Base-by-base conservation (phyloP, 2,113 vertebrate species). In the Trichechus manatus region DNA sequence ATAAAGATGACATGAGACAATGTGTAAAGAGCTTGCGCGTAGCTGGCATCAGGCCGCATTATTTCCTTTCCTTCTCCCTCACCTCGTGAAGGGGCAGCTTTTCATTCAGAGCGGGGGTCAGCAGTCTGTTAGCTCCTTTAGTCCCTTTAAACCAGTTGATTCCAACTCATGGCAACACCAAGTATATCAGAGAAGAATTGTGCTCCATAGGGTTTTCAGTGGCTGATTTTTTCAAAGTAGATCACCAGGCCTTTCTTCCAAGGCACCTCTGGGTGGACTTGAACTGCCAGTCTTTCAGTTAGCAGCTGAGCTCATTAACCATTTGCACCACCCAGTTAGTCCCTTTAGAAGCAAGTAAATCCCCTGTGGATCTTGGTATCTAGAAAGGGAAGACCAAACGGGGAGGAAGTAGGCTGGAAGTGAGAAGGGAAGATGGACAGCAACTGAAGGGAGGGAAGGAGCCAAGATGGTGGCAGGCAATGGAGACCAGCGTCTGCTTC, bases 401-500 rank as follows among this genome's bases (percentile, higher is more conserved):
- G 27, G 10, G 19, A 47, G 14, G 27, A 15, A 50, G 68, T 50
- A 44, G 5, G 8, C 17, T 56, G 20, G 23, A 25, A 59, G 11
- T 42, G 33, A 47, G 56, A 47, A 13, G 27, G 47, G 29, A 27
- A 23, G 14, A 29, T 31, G 47, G 23, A 17, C 0, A 0, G 19
- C 33, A 4, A 14, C 31, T 23, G 22, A 44, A 27, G 59, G 61
- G 80, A n/a, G 4, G 2, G 5, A 17, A 47, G 86, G 33, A 3
- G 27, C 44, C 1, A 2, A 7, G 36, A 23, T 6, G 10, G 22
- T 11, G 9, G 44, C 4, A 0, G 42, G 27, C 11, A 19, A 0
- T 42, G 9, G 29, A 1, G 31, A 3, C 6, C 39, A 61, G 31
- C 23, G 59, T 47, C 27, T 0, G 27, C 6, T 0, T 22, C 59